Base-by-base conservation (phyloP, 2,113 vertebrate species). In the Vicugna pacos region DNA sequence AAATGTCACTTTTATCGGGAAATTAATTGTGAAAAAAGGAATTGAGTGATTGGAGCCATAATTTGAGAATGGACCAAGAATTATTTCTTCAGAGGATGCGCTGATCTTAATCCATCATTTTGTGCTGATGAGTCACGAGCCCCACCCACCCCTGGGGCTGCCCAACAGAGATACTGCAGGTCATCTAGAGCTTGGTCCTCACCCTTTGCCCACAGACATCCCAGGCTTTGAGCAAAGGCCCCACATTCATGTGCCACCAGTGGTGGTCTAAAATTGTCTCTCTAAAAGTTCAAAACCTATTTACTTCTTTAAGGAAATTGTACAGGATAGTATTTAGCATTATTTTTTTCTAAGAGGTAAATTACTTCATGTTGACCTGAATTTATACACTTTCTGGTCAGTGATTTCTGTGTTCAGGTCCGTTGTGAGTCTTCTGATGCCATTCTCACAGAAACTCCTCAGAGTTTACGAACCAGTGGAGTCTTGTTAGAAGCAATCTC, bases 281-380 rank as follows among this genome's bases (percentile, higher is more conserved):
- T 28, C 48, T 95, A 54, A 72, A 93, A 84, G 65, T 79, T 65
- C 6, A 79, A 8, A 88, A 19, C 56, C 38, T 12, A 0, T 89
- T 72, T 95, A 65, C 84, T 88, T 95, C 70, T 77, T 22, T 77
- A 79, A 72, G 2, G 24, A 94, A 83, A 8, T 38, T 84, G 35
- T 67, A 76, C 0, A 30, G 16, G 75, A 65, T 42, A 58, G 22
- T 89, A n/a, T 30, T 60, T 62, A 28, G 9, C 30, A 32, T 32
- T 81, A n/a, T 58, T 72, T 82, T 86, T 79, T 52, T 8, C 77
- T 79, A 69, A 46, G 80, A 60, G 52, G 14, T 70, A 89, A 96
- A 85, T 85, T 89, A 87, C 14, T 17, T 46, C 48, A 28, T 56
- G 19, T 76, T 96, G 73, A 35, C 48, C 28, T 58, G 77, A 77